These are phyloP conservation scores for Dynastes tityus DNA, from an alignment of 2,888 invertebrate species.

Conservation along the genomic window DNA sequence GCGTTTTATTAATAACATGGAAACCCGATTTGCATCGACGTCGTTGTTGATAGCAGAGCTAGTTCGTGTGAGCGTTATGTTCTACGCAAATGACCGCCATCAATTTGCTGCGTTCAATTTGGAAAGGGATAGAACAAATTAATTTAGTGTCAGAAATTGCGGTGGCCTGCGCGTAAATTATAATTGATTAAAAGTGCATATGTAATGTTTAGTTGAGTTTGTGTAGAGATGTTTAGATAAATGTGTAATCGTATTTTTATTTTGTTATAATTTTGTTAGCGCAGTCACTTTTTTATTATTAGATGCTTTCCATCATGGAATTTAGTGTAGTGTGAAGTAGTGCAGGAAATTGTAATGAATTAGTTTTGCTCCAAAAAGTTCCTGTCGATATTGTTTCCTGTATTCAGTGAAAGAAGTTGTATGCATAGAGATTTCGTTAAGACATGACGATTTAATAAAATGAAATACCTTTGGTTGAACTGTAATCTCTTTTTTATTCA, in stretches of 20 bases:
- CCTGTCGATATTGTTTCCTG: constrained; percentile 25
- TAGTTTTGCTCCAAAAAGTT: constrained; percentile 42
- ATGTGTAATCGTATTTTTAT: background rate
- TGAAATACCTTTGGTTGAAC: background rate
- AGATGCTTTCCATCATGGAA: background rate
- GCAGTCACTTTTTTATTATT: background rate
- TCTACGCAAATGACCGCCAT: background rate
- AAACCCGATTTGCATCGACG: background rate
- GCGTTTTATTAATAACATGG: constrained; percentile 27
- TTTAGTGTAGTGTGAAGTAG: constrained; percentile 37
- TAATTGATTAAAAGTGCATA: background rate
- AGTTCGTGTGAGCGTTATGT: background rate
- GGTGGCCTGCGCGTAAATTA: constrained; percentile 10
- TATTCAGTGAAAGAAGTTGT: background rate
- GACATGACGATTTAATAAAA: background rate
- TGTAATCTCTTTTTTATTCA: background rate
- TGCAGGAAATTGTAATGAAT: constrained; percentile 36
- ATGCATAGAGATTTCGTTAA: background rate
- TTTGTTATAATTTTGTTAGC: constrained; percentile 3
- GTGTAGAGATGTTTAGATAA: background rate
- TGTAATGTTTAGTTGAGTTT: background rate
- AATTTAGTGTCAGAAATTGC: constrained; percentile 18
- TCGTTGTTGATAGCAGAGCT: background rate
- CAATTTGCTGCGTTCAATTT: constrained; percentile 9
- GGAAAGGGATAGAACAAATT: constrained; percentile 22